Conservation (phyloP, 2,888 invertebrate genomes). For the Polietes domitor region DNA sequence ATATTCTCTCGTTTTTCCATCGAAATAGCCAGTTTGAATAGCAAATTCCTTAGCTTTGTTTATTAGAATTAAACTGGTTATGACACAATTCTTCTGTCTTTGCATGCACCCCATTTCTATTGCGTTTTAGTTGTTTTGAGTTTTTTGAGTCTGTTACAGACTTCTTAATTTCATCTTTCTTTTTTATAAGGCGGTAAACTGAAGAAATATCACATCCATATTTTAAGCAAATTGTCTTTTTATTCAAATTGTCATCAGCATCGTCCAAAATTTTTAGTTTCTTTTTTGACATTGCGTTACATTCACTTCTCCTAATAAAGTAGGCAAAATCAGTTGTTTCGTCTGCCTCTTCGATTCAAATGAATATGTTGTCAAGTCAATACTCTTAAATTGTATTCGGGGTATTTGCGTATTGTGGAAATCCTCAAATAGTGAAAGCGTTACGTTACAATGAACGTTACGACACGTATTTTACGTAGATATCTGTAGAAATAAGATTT, state of each 20-base stretch:
- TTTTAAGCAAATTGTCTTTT: neutral
- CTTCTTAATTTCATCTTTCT: neutral
- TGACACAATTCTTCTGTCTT: neutral
- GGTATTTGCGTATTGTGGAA: no score
- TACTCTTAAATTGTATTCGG: no score
- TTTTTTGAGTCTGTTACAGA: neutral
- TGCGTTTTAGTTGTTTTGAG: neutral
- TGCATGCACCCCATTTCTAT: neutral
- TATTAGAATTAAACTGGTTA: neutral
- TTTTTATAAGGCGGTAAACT: neutral
- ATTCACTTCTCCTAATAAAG: no score
- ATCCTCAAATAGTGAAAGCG: no score
- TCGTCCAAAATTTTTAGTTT: neutral
- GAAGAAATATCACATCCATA: neutral
- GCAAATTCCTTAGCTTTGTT: conserved; percentile 7
- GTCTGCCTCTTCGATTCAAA: no score
- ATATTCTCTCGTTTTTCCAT: neutral
- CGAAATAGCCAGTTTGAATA: neutral
- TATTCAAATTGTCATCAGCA: neutral
- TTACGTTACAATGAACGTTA: no score
- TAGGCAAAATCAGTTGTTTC: no score
- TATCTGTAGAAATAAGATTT: no score
- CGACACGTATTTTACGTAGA: no score
- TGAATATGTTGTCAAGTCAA: no score
- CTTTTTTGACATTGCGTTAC: neutral